Evolutionary conservation across 1,140 invertebrate species (phyloP).

Genomic region (Drosophila bocki): DNA sequence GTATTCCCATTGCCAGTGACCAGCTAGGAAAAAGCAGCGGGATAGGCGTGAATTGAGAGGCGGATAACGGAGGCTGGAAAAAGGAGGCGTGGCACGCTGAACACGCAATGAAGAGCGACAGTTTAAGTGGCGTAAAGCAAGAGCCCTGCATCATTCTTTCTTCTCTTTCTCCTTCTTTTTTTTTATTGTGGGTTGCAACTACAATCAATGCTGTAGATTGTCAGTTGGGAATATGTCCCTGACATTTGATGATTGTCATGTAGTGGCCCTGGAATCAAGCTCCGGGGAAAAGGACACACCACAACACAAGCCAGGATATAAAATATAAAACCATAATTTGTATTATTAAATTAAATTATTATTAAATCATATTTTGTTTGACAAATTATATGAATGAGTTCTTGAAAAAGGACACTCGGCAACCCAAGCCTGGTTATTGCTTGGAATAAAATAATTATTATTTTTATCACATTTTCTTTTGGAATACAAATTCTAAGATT

Average conservation of each 20-base stretch:
- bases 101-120: conserved; percentile 75
- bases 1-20: conserved; percentile 40
- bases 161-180: background rate
- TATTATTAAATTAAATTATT: background rate
- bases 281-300: conserved; percentile 7
- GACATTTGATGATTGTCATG: conserved; percentile 56
- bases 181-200: conserved; percentile 21
- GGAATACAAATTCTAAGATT: background rate
- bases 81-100: conserved; percentile 8
- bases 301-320: background rate
- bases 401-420: background rate
- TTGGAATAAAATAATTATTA: background rate
- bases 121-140: conserved; percentile 62
- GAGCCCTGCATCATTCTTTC: conserved; percentile 42
- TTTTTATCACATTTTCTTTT: background rate
- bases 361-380: background rate
- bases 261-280: conserved; percentile 17
- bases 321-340: background rate
- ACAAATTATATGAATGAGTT: background rate
- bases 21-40: conserved; percentile 33
- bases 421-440: background rate
- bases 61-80: conserved; percentile 9
- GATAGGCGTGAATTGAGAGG: conserved; percentile 44
- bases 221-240: conserved; percentile 41
- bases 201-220: conserved; percentile 49